Evolutionary conservation across 2,797 vertebrate genomes (phyloP), one percentile per base, ranked within the genome.

Genomic region (Hypotaenidia okinawae): DNA sequence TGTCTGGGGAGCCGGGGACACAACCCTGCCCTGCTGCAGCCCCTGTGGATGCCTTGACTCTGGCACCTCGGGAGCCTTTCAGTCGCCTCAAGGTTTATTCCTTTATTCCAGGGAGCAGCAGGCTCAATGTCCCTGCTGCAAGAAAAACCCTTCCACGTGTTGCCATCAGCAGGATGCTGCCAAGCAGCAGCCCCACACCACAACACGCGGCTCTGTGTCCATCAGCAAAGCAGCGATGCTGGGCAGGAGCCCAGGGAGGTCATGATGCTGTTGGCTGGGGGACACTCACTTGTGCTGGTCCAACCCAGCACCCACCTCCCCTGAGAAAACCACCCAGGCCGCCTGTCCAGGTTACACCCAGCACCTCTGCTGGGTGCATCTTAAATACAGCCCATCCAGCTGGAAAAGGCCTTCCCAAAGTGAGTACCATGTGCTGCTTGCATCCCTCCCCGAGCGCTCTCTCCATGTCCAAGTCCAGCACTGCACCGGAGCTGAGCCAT

Each of bases 121-220:
- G 35, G 6, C 1, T 1, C 0, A 6, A 45, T 6, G 52, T 2
- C 21, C 30, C 45, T 52, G 63, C 83, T 75, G 57, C 35, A 21
- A 14, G 77, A 18, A 0, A 3, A 93, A 35, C 35, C 54, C 76
- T 43, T 5, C 11, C 1, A 58, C 27, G 21, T 11, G 73, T 16
- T 37, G 70, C 80, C 27, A 4, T 19, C 2, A 6, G 17, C 64
- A 69, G 58, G 62, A 16, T 0, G 0, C 28, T 19, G 19, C 54
- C 21, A 4, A 2, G 14, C 61, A 55, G 47, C 52, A 73, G 51
- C 62, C 37, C 45, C 23, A 25, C 3, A 3, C 22, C 4, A 1
- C 49, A 17, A 25, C 24, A 8, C 1, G 0, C 0, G 1, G 67
- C 62, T 61, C 79, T 0, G 0, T 23, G n/a, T 55, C 70, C 37